These are phyloP conservation scores for Mirounga angustirostris DNA, from an alignment of 2,113 vertebrate species.

Conservation along the genomic window DNA sequence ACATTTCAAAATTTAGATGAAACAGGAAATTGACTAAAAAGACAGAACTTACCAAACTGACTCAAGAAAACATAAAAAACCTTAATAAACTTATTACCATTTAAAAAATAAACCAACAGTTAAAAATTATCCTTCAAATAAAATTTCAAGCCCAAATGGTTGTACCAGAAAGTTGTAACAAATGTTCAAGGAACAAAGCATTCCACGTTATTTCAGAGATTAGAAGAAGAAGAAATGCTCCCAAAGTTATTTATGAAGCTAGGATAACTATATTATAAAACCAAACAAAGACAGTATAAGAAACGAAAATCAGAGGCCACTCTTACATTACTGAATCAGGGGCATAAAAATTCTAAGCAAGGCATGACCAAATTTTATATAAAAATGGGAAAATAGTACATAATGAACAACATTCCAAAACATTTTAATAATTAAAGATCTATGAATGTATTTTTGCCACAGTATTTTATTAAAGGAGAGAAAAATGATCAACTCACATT, in stretches of 20 bases:
- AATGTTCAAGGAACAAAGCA: neutral
- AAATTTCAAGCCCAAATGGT: neutral
- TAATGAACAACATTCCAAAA: conserved; percentile 25
- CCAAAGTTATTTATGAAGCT: neutral
- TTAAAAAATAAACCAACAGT: neutral
- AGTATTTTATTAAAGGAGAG: conserved; percentile 46
- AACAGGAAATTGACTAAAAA: neutral
- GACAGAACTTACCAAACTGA: neutral
- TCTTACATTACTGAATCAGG: neutral
- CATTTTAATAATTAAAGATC: conserved; percentile 5
- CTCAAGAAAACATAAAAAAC: conserved; percentile 30
- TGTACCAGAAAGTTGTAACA: conserved; percentile 29
- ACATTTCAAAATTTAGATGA: neutral
- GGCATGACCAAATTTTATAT: neutral
- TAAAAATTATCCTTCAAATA: conserved; percentile 7
- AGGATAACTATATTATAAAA: neutral
- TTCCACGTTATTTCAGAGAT: neutral
- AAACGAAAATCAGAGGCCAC: neutral
- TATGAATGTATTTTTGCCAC: neutral
- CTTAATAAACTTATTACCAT: neutral
- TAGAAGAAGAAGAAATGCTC: neutral
- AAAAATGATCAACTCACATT: neutral
- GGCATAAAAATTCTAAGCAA: neutral
- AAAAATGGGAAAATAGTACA: neutral
- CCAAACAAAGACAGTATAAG: neutral